Base-by-base conservation (phyloP, 2,797 vertebrate species). In the Taeniopygia guttata region DNA sequence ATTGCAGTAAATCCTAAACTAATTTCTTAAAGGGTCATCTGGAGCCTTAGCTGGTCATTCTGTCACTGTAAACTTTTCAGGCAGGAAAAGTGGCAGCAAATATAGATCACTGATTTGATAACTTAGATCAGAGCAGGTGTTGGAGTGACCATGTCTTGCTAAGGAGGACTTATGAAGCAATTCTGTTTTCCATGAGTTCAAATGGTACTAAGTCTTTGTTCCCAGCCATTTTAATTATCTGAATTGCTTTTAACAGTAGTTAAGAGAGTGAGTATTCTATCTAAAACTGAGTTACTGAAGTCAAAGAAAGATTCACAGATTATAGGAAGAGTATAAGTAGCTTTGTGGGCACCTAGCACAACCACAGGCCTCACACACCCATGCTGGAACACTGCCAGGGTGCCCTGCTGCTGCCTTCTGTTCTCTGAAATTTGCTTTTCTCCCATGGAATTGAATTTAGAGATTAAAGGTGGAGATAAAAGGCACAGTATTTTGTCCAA, bases 291-390 rank as follows among this genome's bases (percentile, higher is more conserved):
- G 45, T 68, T 49, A 66, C n/a, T 81, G 42, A 78, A 69, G 30
- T 49, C 2, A 29, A 52, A 42, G 54, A 54, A 78, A 73, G 30
- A 73, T 32, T 87, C 43, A 42, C 7, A 59, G 29, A n/a, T 76
- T 48, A 42, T 10, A 5, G 45, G 25, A 17, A 36, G 49, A 67
- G 18, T 34, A 11, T 22, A 49, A 75, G 38, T 25, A 49, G 9
- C 29, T 74, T 55, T 78, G 32, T 30, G 19, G 4, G 38, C 38
- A 42, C 10, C 38, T 7, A 16, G 6, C 17, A 68, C 11, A 49
- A 11, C 40, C 5, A 11, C 0, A 1, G 13, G 34, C 40, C 38
- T 85, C 42, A 46, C 15, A 38, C 2, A 11, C 32, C 45, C 1
- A 0, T 49, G 34, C 19, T 52, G 34, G 19, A 43, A 27, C 23